Base-by-base conservation (phyloP, 2,113 vertebrate species). In the Labrus mixtus region DNA sequence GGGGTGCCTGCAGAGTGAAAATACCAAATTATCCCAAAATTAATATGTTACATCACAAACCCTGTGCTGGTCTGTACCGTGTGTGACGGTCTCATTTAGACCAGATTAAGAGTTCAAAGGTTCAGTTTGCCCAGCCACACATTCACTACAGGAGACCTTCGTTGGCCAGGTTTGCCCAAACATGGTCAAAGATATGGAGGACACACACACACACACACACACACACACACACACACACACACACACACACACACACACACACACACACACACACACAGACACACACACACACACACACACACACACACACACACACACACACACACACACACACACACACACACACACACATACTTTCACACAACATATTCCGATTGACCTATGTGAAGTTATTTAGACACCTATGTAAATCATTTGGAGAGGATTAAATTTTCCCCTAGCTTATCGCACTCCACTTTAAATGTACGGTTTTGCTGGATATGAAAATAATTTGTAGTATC, bases 161-260 rank as follows among this genome's bases (percentile, higher is more conserved):
- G 7, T 70, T 54, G 60, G 36, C 45, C 58, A 86, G 82, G 78
- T 84, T 89, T 94, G 85, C 76, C 94, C 94, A 92, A 94, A 95
- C 78, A 95, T 93, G 93, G 93, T 87, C 85, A 94, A 17, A 88
- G 69, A 80, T 51, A 55, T 25, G 8, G 59, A 61, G 39, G 67
- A 79, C 39, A n/a, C 61, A 55, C 53, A 10, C 29, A 36, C 29
- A 59, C 57, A 37, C n/a, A n/a, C n/a, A n/a, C n/a, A n/a, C n/a
- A n/a, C n/a, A 79, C 39, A n/a, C 61, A 55, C 53, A 10, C 29
- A 36, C 29, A 59, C 57, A 37, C n/a, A 79, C 39, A n/a, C 61
- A 55, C 53, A 10, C 29, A 36, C 29, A 59, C 57, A 37, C n/a
- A 79, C 39, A n/a, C 61, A 55, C 53, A 10, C 29, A 36, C 29